Base-by-base conservation (phyloP, 2,797 vertebrate genomes). In the Muscicapa striata region DNA sequence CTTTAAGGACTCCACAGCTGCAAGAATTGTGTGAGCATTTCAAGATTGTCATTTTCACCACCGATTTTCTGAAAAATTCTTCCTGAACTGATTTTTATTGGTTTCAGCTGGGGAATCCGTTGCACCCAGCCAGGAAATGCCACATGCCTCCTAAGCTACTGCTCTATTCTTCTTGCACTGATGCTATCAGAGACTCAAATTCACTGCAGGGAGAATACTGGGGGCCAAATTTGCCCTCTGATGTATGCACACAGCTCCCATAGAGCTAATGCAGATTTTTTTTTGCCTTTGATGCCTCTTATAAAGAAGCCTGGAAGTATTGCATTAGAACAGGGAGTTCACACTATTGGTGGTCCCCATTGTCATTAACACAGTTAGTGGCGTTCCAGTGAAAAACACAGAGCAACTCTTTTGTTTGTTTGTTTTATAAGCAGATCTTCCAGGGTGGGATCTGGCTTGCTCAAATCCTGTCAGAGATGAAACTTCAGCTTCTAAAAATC, bases 51-150 rank as follows among this genome's bases (percentile, higher is more conserved):
- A 97, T 94, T 91, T 95, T 96, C 96, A 96, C 90, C 80, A 96
- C 78, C 30, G 90, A 98, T 97, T 98, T 97, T 96, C 92, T 96
- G 89, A 97, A 97, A 94, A 97, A 97, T 98, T 97, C 96, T 97
- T 95, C 96, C 96, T 93, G 96, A 97, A 97, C 91, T 96, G 93
- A 91, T 96, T 97, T 97, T 98, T 97, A 98, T 98, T 98, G 96
- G 89, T 97, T 97, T 98, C 98, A 98, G 97, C 97, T 98, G 97
- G 96, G 91, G 93, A 97, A 97, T 95, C 92, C 83, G 90, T 92
- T 95, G 94, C 95, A 83, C 52, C 89, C 75, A 94, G 95, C 78
- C 87, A 97, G 86, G 93, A 96, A 97, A 97, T 97, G 93, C 97
- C 97, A 97, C 93, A 97, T 97, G 96, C 95, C 96, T 97, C 92